phyloP scores from a whole-genome alignment of 2,113 vertebrate genomes.

The Cacatua alba region DNA sequence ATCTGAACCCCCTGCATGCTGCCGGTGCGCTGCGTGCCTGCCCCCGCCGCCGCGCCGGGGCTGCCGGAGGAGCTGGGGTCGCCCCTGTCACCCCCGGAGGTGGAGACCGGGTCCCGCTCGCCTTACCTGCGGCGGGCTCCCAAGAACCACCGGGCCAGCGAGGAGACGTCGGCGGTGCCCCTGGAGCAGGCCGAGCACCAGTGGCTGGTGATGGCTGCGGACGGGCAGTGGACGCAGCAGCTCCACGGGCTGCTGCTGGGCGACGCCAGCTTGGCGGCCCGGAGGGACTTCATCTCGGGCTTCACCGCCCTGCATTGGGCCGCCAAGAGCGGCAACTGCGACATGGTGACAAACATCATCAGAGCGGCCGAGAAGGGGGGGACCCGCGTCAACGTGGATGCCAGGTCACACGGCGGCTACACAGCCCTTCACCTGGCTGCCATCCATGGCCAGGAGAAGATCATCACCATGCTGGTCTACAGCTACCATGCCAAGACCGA shows the following conservation, averaged over 20 bases:
- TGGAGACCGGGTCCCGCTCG: slow-evolving; percentile 46
- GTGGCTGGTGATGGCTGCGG: slow-evolving; percentile 85
- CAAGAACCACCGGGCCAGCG: slow-evolving; percentile 63
- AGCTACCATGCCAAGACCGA: slow-evolving; percentile 76
- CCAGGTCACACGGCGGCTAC: slow-evolving; percentile 85
- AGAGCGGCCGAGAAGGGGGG: slow-evolving; percentile 72
- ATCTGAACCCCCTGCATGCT: slow-evolving; percentile 82
- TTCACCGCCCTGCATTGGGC: slow-evolving; percentile 96
- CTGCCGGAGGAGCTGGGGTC: neutral
- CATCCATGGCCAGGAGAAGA: slow-evolving; percentile 81
- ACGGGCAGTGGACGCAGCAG: slow-evolving; percentile 84
- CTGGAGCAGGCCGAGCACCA: slow-evolving; percentile 85
- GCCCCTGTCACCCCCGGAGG: neutral
- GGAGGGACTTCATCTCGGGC: slow-evolving; percentile 89
- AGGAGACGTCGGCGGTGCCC: slow-evolving; percentile 74
- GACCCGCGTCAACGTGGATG: slow-evolving; percentile 77
- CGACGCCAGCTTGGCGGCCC: slow-evolving; percentile 82
- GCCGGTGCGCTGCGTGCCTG: slow-evolving; percentile 78
- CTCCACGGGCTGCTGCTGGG: slow-evolving; percentile 86
- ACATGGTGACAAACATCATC: slow-evolving; percentile 84
- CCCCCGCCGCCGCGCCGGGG: neutral
- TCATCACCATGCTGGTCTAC: slow-evolving; percentile 80
- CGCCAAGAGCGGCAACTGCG: slow-evolving; percentile 85
- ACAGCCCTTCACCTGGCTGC: slow-evolving; percentile 91
- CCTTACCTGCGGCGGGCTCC: slow-evolving; percentile 54